Conservation (phyloP, 35 echinoderm and acorn worm genomes). For the Apostichopus californicus region DNA sequence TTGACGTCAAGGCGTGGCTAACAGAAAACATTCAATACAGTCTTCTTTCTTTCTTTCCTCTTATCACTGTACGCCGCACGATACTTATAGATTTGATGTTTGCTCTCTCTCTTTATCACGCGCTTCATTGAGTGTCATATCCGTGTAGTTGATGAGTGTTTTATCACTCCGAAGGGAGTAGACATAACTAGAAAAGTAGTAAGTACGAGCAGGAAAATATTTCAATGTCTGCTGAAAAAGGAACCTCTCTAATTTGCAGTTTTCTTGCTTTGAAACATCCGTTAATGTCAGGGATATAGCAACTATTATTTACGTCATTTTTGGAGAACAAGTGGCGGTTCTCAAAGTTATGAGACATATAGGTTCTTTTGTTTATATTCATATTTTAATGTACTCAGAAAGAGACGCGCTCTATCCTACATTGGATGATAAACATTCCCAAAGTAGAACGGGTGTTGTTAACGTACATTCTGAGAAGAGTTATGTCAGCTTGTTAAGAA, state of each 20-base stretch:
- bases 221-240: background rate
- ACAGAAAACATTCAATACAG: background rate
- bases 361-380: too few relatives aligned
- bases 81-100: conserved; percentile 14
- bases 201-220: background rate
- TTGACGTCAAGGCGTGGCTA: conserved; percentile 34
- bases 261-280: background rate
- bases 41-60: background rate
- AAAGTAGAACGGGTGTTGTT: background rate
- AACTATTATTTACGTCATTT: background rate
- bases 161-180: conserved; percentile 2
- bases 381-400: too few relatives aligned
- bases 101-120: conserved; percentile 12
- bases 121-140: conserved; percentile 6
- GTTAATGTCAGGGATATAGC: background rate
- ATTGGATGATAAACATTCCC: background rate
- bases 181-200: background rate
- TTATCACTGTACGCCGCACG: background rate
- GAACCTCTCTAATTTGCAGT: background rate
- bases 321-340: too few relatives aligned
- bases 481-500: background rate
- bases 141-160: background rate
- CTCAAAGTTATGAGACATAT: too few relatives aligned
- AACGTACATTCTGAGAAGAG: background rate
- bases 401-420: too few relatives aligned